phyloP scores from a whole-genome alignment of 2,113 vertebrate species.

The Gasterosteus nipponicus region DNA sequence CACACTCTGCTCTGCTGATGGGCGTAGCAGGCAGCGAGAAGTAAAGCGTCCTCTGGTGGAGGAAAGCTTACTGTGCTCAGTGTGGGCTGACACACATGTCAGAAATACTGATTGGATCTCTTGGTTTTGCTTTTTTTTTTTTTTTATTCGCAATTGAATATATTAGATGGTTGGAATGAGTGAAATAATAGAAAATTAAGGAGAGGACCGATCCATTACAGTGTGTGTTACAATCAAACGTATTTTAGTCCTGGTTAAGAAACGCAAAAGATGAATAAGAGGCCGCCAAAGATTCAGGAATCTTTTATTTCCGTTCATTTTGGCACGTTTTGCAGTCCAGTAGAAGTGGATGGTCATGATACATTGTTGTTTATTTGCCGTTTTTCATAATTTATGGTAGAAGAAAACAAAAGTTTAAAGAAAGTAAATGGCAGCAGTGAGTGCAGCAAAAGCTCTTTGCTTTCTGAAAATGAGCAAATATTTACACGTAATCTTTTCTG shows the following conservation, averaged over 20 bases:
- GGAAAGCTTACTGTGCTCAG: not conserved
- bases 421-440: not conserved
- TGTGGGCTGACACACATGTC: not conserved
- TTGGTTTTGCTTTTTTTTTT: not conserved
- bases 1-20: not conserved
- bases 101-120: not conserved
- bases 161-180: not conserved
- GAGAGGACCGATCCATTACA: not conserved
- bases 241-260: not conserved
- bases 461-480: not conserved
- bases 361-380: not conserved
- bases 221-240: not conserved
- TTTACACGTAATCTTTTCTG: not conserved
- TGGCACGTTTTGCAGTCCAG: too few species aligned
- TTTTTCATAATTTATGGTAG: not conserved
- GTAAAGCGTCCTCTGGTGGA: conserved; percentile 47
- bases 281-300: not conserved
- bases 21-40: not conserved
- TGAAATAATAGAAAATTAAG: not conserved
- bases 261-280: not conserved
- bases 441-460: not conserved
- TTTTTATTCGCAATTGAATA: not conserved
- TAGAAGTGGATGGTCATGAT: not conserved
- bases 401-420: not conserved
- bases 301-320: not conserved